phyloP scores from a whole-genome alignment of 2,113 vertebrate genomes.

The Cisticola juncidis region DNA sequence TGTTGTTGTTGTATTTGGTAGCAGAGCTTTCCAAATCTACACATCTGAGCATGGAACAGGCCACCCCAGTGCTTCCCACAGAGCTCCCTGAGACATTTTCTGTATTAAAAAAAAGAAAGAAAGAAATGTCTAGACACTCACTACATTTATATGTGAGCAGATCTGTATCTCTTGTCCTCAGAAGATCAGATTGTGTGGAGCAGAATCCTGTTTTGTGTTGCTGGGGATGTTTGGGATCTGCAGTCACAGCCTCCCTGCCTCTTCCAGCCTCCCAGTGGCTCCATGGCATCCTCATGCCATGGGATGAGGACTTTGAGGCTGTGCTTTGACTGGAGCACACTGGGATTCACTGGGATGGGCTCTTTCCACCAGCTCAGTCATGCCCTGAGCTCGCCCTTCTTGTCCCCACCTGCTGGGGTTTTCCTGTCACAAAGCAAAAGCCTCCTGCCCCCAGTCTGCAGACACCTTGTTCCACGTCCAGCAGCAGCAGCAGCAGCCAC shows the following conservation, averaged over 20 bases:
- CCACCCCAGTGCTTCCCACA: constrained; percentile 8
- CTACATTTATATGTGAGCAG: background rate
- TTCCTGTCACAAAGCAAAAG: background rate
- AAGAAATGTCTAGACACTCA: background rate
- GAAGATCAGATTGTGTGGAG: constrained; percentile 18
- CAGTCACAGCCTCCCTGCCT: background rate
- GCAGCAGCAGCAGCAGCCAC: background rate
- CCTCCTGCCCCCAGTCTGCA: background rate
- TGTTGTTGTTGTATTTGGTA: background rate
- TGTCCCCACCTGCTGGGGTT: background rate
- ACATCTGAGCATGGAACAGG: background rate
- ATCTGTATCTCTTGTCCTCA: constrained; percentile 45
- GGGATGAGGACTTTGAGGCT: background rate
- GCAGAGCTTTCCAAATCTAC: background rate
- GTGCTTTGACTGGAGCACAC: background rate
- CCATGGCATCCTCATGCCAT: rapidly evolving
- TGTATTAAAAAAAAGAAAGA: background rate
- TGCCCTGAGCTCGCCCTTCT: background rate
- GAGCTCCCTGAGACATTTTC: background rate
- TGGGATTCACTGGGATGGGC: background rate
- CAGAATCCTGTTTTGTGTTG: background rate
- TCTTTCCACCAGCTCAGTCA: background rate
- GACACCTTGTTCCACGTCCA: background rate
- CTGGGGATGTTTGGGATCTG: background rate
- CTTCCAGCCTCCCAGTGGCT: background rate